These are phyloP conservation scores for Phaethornis superciliosus DNA, from an alignment of 2,113 vertebrate genomes.

Conservation along the genomic window DNA sequence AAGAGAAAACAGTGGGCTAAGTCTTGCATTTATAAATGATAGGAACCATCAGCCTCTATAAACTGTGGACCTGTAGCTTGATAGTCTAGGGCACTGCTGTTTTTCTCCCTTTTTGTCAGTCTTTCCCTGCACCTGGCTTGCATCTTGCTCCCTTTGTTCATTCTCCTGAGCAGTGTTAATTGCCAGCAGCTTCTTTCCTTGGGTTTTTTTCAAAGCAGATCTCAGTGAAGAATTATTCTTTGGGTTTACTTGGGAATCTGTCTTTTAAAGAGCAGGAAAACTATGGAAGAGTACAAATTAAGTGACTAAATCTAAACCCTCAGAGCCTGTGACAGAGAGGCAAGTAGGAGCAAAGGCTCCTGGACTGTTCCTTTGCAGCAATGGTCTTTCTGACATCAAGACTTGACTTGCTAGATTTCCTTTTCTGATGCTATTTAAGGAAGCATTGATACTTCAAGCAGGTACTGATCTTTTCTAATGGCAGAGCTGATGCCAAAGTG, in stretches of 20 bases:
- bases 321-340: neutral
- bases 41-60: neutral
- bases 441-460: neutral
- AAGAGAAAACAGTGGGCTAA: neutral
- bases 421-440: neutral
- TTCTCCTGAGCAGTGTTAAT: neutral
- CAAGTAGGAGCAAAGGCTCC: neutral
- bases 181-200: neutral
- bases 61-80: neutral
- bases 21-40: neutral
- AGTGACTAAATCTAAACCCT: neutral
- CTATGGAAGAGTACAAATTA: neutral
- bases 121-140: neutral
- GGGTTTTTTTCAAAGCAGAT: neutral
- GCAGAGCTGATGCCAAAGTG: neutral
- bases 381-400: neutral
- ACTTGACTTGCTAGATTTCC: neutral
- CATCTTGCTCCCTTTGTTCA: neutral
- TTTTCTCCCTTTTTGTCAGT: neutral
- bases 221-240: neutral
- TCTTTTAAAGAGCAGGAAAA: neutral
- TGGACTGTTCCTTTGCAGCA: neutral
- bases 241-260: neutral
- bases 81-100: neutral
- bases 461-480: neutral